A percentile compares a stretch with the other conserved stretches of the same genome.
phyloP scores from a whole-genome alignment of 1,140 invertebrate species.

The Drosophila albomicans region DNA sequence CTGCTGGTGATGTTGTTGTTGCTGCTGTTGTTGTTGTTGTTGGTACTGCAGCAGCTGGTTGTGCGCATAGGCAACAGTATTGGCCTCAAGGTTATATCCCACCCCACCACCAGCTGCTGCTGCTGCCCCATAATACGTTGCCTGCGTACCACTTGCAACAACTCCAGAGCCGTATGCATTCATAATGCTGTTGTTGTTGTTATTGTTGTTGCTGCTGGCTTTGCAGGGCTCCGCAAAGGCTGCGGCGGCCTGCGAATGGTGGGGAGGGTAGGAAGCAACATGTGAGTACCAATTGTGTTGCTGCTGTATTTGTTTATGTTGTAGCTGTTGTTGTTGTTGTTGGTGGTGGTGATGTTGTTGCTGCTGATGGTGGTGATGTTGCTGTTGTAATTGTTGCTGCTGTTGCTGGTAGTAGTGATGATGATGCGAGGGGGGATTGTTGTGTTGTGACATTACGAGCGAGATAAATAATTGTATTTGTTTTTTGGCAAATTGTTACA shows the following conservation, averaged over 20 bases:
- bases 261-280: constrained; percentile 76
- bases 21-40: constrained; percentile 62
- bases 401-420: constrained; percentile 61
- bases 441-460: constrained; percentile 77
- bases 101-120: constrained; percentile 44
- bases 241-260: constrained; percentile 41
- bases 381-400: constrained; percentile 56
- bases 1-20: constrained; percentile 50
- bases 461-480: constrained; percentile 27
- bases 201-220: constrained; percentile 31
- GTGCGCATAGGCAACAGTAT: constrained; percentile 75
- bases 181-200: constrained; percentile 50
- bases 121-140: constrained; percentile 59
- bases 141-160: constrained; percentile 39
- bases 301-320: constrained; percentile 70
- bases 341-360: constrained; percentile 51
- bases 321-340: constrained; percentile 58
- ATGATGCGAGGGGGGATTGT: constrained; percentile 44
- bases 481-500: constrained; percentile 50
- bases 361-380: constrained; percentile 50
- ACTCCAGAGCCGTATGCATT: constrained; percentile 47
- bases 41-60: constrained; percentile 78
- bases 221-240: constrained; percentile 57
- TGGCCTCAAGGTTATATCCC: constrained; percentile 73
- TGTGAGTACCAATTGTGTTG: constrained; percentile 75